Evolutionary conservation across 2,888 invertebrate species (phyloP), one percentile per base, ranked within the genome.

Genomic region (Drosophila mimetica): DNA sequence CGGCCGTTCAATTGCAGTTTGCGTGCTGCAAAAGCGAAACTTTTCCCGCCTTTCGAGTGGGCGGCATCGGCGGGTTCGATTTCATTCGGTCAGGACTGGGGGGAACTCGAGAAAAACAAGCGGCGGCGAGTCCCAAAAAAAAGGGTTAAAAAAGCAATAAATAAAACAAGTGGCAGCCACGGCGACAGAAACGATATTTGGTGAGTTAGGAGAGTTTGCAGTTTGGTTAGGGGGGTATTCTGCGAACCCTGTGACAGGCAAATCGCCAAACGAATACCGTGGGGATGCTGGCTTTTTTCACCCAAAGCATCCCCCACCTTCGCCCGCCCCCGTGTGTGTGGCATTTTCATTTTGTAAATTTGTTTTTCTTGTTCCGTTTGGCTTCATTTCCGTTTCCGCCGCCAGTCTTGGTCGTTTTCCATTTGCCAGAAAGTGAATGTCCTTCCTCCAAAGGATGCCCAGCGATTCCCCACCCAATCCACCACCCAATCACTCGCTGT

Each of bases 111-210:
- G 44, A 79, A 91, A 39, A 41, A 22, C 44, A 64, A 42, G 41
- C 18, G 52, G 16, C 51, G 18, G 42, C 44, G 51, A 44, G 14
- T 30, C 37, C 16, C 54, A 66, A 72, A 76, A 86, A 83, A 90
- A 91, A 89, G 91, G 91, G 91, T 90, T 84, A 88, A 87, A 88
- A 91, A 90, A 88, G 90, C 90, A 86, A 91, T 91, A 91, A 91
- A 91, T 91, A 91, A 89, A 86, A 90, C 89, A 90, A 91, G 64
- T 64, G 64, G 91, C 80, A 87, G 82, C 79, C 75, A 77, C 82
- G 79, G 86, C 83, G 79, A 85, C 82, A 79, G 80, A 88, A 85
- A 86, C 90, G 91, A 90, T 89, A 88, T 89, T 89, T 89, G 88
- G 86, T 77, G 79, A 70, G 67, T 61, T 57, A 71, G 67, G 63